Evolutionary conservation across 2,113 vertebrate species (phyloP), one percentile per base, ranked within the genome.

Genomic region (Syngnathus scovelli): DNA sequence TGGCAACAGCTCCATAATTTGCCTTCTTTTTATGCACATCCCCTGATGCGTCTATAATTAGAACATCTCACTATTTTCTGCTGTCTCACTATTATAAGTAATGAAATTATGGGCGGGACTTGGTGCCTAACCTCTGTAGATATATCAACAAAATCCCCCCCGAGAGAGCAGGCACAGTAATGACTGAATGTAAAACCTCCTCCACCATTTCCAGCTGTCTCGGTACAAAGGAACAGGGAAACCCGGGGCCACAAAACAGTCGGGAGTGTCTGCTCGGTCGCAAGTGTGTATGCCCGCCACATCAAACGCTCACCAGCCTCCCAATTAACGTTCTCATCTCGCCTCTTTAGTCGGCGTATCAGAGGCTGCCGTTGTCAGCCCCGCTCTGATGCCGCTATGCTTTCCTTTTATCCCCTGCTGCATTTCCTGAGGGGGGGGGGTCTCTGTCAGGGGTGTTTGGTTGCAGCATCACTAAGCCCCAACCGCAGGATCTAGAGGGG

Each of bases 271-370:
- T 66, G 68, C 65, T 61, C 77, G 74, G 7, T 56, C 61, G 64
- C 74, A 60, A 49, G 49, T 43, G 62, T 51, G 15, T n/a, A 41
- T 9, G 41, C 43, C 33, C 19, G 6, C 36, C 37, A 69, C 71
- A 69, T 71, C 75, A 72, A 79, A 71, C 68, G 69, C 58, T 74
- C 43, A 3, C 72, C 23, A 49, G 36, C 67, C 79, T 43, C 48
- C 75, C 82, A 88, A 85, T 85, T 86, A 86, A 72, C 6, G 55
- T 67, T 81, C 74, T 82, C 78, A 59, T 81, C 75, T 83, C 27
- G 27, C 66, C 75, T 80, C 72, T 77, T 85, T 77, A 85, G 75
- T 79, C 75, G 68, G 52, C 0, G 54, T 81, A 79, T 86, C 78
- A 80, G 76, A 73, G 72, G 71, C 72, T 83, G 84, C 79, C 69